These are phyloP conservation scores for Ceyx margarethae DNA, from an alignment of 2,113 vertebrate genomes.

Conservation along the genomic window DNA sequence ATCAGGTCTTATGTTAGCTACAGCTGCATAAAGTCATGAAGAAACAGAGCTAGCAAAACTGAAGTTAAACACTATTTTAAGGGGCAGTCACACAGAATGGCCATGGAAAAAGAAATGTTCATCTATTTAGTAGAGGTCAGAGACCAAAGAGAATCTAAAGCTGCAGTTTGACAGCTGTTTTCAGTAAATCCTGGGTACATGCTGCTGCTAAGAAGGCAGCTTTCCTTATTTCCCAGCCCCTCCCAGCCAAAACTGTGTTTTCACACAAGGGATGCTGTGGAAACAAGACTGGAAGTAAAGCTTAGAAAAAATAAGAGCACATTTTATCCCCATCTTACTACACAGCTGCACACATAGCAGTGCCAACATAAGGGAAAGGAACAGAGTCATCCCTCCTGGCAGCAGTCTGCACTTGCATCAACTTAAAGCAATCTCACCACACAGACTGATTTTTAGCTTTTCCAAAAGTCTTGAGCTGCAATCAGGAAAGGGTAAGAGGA, in stretches of 20 bases:
- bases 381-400: not conserved
- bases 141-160: not conserved
- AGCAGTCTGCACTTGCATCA: not conserved
- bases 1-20: not conserved
- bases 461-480: not conserved
- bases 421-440: not conserved
- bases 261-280: not conserved
- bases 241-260: not conserved
- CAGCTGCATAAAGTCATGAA: not conserved
- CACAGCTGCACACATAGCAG: not conserved
- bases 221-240: not conserved
- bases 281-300: not conserved
- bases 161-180: not conserved
- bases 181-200: not conserved
- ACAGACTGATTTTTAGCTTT: not conserved
- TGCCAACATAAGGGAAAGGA: not conserved
- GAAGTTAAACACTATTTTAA: not conserved
- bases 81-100: not conserved
- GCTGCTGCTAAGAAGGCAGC: not conserved
- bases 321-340: not conserved
- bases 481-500: not conserved
- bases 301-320: not conserved
- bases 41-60: not conserved
- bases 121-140: not conserved
- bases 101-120: not conserved